Conservation (phyloP, 2,797 vertebrate genomes). For the Danio albolineatus region DNA sequence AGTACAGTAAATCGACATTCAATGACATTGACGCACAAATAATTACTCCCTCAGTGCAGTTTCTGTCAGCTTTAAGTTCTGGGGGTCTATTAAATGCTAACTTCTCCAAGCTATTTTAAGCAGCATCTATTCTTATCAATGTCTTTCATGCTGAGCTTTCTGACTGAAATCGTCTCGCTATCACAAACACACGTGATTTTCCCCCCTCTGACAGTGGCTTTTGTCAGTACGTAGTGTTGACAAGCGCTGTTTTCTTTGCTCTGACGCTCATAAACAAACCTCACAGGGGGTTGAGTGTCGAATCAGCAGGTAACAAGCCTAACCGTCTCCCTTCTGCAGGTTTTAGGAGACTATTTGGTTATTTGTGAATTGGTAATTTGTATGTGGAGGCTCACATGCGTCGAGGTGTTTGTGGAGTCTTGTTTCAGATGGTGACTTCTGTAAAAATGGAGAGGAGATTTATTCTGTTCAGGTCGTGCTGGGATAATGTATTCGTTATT, state of each 20-base stretch:
- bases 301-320: conserved; percentile 47
- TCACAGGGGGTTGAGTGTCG: conserved; percentile 36
- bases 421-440: not conserved
- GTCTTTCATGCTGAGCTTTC: conserved; percentile 38
- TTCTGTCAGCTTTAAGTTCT: conserved; percentile 22
- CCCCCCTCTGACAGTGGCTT: conserved; percentile 3
- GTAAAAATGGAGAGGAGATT: not conserved
- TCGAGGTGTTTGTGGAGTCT: not conserved
- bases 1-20: conserved; percentile 2
- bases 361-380: conserved; percentile 19
- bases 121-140: conserved; percentile 13
- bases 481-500: conserved; percentile 2
- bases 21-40: conserved; percentile 15
- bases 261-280: conserved; percentile 34
- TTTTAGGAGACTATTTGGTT: conserved; percentile 14
- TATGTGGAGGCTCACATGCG: not conserved
- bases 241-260: conserved; percentile 23
- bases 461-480: conserved; percentile 8
- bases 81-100: not conserved
- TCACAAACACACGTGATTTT: not conserved
- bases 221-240: conserved; percentile 33
- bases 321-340: conserved; percentile 6
- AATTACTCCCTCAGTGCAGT: conserved; percentile 6
- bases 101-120: conserved; percentile 19
- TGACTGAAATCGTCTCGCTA: conserved; percentile 14